Evolutionary conservation across 2,797 vertebrate genomes (phyloP).

Genomic region (Siniperca obscura): DNA sequence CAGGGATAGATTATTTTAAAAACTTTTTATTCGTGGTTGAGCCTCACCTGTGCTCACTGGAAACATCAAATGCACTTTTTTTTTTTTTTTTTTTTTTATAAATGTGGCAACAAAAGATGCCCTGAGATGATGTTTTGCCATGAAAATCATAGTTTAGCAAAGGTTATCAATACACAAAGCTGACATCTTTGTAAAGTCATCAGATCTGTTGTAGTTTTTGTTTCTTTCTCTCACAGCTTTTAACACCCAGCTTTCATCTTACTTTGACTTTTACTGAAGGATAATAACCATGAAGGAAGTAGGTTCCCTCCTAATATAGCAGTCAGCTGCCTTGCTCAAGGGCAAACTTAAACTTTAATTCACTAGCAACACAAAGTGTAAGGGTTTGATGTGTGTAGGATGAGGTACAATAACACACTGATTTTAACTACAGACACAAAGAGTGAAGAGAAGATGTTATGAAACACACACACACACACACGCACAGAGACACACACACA

Average conservation of each 20-base stretch:
- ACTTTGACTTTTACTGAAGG: neutral
- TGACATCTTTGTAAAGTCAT: neutral
- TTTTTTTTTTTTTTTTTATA: no score
- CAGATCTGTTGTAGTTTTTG: neutral
- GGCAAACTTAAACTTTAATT: constrained; percentile 1
- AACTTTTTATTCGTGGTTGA: neutral
- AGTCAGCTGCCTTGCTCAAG: constrained; percentile 12
- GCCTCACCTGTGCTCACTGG: neutral
- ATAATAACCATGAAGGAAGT: neutral
- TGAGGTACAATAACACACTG: neutral
- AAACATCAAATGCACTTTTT: no score
- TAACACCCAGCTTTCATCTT: neutral
- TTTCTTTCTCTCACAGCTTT: neutral
- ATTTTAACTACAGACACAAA: constrained; percentile 8
- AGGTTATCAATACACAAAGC: neutral
- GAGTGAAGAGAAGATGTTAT: neutral
- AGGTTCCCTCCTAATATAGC: neutral
- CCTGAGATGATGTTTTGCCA: no score
- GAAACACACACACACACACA: neutral
- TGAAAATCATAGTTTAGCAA: neutral
- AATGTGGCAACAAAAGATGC: neutral
- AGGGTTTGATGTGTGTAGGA: neutral
- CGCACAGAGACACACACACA: neutral
- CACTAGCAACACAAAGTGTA: neutral
- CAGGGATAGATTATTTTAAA: neutral